phyloP scores from a whole-genome alignment of 2,888 invertebrate species.

The Julus scandinavius region DNA sequence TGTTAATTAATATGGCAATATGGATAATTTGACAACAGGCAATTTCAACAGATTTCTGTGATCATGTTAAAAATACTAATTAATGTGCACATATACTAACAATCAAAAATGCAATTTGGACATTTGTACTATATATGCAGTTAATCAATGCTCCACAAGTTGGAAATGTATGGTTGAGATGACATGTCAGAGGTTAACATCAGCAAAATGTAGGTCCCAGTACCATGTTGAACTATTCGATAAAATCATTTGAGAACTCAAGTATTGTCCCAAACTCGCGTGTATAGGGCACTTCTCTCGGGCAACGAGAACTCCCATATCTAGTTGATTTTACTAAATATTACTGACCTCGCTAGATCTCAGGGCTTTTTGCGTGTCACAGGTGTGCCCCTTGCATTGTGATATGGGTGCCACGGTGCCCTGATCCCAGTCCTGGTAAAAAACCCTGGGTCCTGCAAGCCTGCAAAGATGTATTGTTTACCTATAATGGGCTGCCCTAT shows the following conservation, averaged over 20 bases:
- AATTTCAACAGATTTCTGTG: too few relatives aligned
- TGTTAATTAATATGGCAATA: too few relatives aligned
- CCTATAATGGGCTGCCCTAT: neutral
- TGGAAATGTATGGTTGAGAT: too few relatives aligned
- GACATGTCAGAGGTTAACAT: too few relatives aligned
- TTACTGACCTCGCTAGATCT: neutral
- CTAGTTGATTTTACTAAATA: neutral
- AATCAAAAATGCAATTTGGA: too few relatives aligned
- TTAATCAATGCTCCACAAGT: too few relatives aligned
- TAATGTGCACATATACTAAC: too few relatives aligned
- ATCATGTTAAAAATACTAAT: too few relatives aligned
- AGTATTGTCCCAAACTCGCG: neutral
- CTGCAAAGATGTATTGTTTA: conserved; percentile 37
- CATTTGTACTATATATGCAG: too few relatives aligned
- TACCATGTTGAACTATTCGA: neutral
- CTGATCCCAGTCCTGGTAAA: neutral
- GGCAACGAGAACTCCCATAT: neutral
- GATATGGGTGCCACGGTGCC: neutral
- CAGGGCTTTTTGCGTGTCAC: neutral
- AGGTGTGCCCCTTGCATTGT: conserved; percentile 11
- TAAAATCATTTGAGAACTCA: neutral
- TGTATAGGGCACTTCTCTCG: neutral
- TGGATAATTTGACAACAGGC: too few relatives aligned
- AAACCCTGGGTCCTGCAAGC: neutral
- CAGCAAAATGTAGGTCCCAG: neutral